Percentiles rank a stretch among this genome's conserved stretches.
These are phyloP conservation scores for Sinonovacula constricta DNA, from an alignment of 1,140 invertebrate species.

Conservation along the genomic window DNA sequence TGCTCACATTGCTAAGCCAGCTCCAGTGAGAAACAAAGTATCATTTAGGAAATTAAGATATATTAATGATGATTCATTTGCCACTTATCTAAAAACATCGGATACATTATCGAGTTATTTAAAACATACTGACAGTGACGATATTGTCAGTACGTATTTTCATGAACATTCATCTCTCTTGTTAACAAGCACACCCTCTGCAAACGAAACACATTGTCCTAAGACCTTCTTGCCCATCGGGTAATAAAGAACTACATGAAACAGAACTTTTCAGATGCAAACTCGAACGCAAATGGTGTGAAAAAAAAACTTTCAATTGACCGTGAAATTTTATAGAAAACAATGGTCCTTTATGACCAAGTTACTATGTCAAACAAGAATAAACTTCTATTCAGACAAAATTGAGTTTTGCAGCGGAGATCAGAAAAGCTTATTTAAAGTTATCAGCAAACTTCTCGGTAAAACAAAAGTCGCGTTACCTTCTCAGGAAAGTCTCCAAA, in stretches of 20 bases:
- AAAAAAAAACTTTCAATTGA: conserved; percentile 19
- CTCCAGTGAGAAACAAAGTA: conserved; percentile 20
- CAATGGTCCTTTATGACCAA: conserved; percentile 13
- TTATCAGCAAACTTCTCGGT: conserved; percentile 35
- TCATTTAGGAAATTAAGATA: conserved; percentile 16
- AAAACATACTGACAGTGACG: not conserved
- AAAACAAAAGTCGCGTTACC: conserved; percentile 18
- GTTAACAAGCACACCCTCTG: conserved; percentile 41
- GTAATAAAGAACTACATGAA: conserved; percentile 31
- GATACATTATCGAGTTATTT: not conserved
- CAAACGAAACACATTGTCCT: conserved; percentile 27
- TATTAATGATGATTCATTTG: conserved; percentile 11
- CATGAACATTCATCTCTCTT: not conserved
- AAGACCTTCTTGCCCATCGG: conserved; percentile 34
- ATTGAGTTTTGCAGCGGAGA: conserved; percentile 16
- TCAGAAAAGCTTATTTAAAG: too few relatives aligned
- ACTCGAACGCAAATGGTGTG: conserved; percentile 33
- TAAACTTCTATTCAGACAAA: conserved; percentile 31
- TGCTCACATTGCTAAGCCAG: conserved; percentile 12
- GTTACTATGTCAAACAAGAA: conserved; percentile 8
- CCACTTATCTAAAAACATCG: conserved; percentile 8
- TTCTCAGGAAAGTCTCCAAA: conserved; percentile 1
- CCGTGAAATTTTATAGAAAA: conserved; percentile 27
- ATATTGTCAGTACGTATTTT: not conserved
- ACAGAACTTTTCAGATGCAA: conserved; percentile 25